Percentiles rank a stretch among this genome's conserved stretches.
phyloP scores from a whole-genome alignment of 1,140 invertebrate genomes.

The Microvelia longipes region DNA sequence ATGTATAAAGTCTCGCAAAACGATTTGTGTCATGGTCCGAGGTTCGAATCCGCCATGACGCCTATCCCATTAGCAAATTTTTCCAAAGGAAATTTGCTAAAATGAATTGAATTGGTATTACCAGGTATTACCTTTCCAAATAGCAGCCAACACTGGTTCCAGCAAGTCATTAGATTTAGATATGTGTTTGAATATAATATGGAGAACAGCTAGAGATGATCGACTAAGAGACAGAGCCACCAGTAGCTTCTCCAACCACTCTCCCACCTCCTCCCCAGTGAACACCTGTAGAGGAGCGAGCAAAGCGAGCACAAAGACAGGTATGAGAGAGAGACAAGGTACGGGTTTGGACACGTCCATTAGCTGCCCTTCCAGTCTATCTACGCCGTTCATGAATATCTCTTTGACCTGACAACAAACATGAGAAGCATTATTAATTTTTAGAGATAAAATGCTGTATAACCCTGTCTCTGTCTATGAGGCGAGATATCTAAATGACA shows the following conservation, averaged over 20 bases:
- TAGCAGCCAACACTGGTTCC: neutral
- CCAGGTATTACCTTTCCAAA: slow-evolving; percentile 2
- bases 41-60: too few relatives aligned
- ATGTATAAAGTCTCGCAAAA: too few relatives aligned
- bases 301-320: slow-evolving; percentile 39
- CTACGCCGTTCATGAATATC: slow-evolving; percentile 34
- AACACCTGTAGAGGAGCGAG: slow-evolving; percentile 24
- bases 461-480: too few relatives aligned
- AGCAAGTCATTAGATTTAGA: slow-evolving; percentile 22
- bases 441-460: too few relatives aligned
- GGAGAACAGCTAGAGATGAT: slow-evolving; percentile 36
- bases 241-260: slow-evolving; percentile 36
- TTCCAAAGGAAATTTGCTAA: too few relatives aligned
- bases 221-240: slow-evolving; percentile 37
- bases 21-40: too few relatives aligned
- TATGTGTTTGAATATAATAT: slow-evolving; percentile 30
- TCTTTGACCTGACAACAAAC: slow-evolving; percentile 39
- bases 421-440: too few relatives aligned
- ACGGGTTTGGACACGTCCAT: slow-evolving; percentile 27
- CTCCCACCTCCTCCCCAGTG: slow-evolving; percentile 30
- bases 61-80: too few relatives aligned
- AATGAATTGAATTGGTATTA: too few relatives aligned
- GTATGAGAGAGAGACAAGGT: slow-evolving; percentile 36
- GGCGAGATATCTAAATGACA: too few relatives aligned
- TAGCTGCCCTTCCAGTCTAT: slow-evolving; percentile 29